Base-by-base conservation (phyloP, 2,888 invertebrate genomes). In the Chymomyza caudatula region DNA sequence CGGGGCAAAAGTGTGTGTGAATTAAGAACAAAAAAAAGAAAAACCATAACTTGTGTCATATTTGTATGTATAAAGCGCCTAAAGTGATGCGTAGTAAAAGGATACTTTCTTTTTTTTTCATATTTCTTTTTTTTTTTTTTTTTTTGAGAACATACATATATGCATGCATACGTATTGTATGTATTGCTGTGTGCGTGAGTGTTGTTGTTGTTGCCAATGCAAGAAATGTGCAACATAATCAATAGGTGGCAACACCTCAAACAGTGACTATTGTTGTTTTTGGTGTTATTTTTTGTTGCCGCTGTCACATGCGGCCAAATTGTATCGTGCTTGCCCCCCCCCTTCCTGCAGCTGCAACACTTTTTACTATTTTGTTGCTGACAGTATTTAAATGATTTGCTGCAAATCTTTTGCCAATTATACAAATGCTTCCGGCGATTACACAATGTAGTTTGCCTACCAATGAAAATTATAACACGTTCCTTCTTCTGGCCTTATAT, bases 161-260 rank as follows among this genome's bases (percentile, higher is more conserved):
- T 29, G 29, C 29, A 2, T 37, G 11, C 5, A 11, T 37, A 11
- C 29, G 11, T 25, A 25, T 25, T n/a, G 37, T 37, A 15, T 44
- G n/a, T 44, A 25, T 65, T 19, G 59, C 5, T 53, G 47, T 53
- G 47, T 51, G 43, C 55, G 52, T 65, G 49, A 64, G 63, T 63
- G 47, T 4, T 25, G 25, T 2, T 43, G 17, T 19, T 17, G 51
- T 51, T 20, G 19, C 20, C 4, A 61, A 49, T 68, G 65, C 57
- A 63, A 59, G 54, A 71, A 68, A 80, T 80, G 75, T 78, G 71
- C 76, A 84, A 73, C 78, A 76, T 84, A 85, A 77, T 75, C 74
- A 77, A 75, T 77, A 73, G 74, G 77, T 76, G 74, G 74, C 77
- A 76, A 52, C 66, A 66, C 73, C 62, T 66, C 22, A 25, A 20